Conservation (phyloP, 2,113 vertebrate species). For the Lagopus leucura region DNA sequence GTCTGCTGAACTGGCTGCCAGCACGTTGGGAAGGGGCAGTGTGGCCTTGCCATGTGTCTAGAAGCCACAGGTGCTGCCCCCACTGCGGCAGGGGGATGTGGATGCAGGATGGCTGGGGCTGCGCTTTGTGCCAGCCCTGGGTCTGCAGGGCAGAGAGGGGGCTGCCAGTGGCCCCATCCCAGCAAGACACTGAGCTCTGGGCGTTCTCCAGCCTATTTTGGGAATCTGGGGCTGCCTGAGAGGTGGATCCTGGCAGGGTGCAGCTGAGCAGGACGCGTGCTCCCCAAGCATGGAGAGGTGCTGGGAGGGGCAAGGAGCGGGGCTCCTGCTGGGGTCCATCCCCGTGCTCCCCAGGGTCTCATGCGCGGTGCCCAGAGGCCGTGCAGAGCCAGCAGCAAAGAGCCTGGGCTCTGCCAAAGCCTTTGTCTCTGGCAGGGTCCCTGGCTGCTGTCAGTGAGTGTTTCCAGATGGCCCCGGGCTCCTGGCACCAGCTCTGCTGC, state of each 20-base stretch:
- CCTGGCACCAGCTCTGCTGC: background rate
- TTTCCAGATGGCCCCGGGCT: conserved; percentile 40
- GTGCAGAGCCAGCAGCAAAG: rapidly evolving
- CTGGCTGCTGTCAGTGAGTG: background rate
- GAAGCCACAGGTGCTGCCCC: background rate
- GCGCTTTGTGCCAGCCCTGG: background rate
- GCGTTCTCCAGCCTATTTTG: conserved; percentile 16
- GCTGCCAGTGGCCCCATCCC: background rate
- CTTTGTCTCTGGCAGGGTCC: background rate
- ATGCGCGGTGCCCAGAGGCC: rapidly evolving
- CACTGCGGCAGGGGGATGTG: background rate
- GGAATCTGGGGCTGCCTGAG: background rate
- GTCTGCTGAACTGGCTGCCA: background rate
- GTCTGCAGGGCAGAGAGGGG: background rate
- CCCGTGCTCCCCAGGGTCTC: background rate
- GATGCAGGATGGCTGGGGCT: background rate
- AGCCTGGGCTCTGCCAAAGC: rapidly evolving
- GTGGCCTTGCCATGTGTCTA: no score
- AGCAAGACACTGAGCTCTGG: background rate
- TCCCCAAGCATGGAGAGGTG: background rate
- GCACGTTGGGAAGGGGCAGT: background rate
- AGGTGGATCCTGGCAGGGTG: background rate
- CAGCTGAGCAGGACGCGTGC: rapidly evolving
- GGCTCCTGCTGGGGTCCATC: background rate
- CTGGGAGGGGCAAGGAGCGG: background rate